Percentiles rank a stretch among this genome's conserved stretches.
These are phyloP conservation scores for Podarcis siculus DNA, from an alignment of 2,797 vertebrate genomes.

Conservation along the genomic window DNA sequence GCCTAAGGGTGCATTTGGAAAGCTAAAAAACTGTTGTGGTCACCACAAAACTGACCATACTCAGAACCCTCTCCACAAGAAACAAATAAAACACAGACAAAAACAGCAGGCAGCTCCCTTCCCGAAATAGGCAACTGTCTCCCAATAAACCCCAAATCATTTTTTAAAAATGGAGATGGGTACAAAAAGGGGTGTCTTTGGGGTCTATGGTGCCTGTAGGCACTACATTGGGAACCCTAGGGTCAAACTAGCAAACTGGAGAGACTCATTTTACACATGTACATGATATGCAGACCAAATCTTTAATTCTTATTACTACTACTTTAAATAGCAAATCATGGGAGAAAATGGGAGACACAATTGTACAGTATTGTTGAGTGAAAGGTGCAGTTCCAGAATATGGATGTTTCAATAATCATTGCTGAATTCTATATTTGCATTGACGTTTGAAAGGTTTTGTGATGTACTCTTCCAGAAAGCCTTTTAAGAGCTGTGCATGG, in stretches of 20 bases:
- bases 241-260: not conserved
- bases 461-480: not conserved
- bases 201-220: too few species aligned
- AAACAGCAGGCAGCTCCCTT: too few species aligned
- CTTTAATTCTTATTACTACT: not conserved
- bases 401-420: not conserved
- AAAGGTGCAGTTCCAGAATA: not conserved
- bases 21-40: too few species aligned
- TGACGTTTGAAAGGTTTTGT: not conserved
- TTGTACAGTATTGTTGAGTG: not conserved
- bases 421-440: not conserved
- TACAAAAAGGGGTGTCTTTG: too few species aligned
- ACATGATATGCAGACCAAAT: not conserved
- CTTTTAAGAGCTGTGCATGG: not conserved
- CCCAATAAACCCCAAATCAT: too few species aligned
- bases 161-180: too few species aligned
- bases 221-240: too few species aligned
- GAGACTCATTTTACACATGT: not conserved
- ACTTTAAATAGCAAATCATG: not conserved
- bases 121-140: too few species aligned
- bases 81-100: too few species aligned
- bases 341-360: not conserved
- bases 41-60: too few species aligned
- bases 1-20: too few species aligned
- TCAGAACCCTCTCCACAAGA: too few species aligned